These are phyloP conservation scores for Thalpophila matura DNA, from an alignment of 2,888 invertebrate genomes.

Conservation along the genomic window DNA sequence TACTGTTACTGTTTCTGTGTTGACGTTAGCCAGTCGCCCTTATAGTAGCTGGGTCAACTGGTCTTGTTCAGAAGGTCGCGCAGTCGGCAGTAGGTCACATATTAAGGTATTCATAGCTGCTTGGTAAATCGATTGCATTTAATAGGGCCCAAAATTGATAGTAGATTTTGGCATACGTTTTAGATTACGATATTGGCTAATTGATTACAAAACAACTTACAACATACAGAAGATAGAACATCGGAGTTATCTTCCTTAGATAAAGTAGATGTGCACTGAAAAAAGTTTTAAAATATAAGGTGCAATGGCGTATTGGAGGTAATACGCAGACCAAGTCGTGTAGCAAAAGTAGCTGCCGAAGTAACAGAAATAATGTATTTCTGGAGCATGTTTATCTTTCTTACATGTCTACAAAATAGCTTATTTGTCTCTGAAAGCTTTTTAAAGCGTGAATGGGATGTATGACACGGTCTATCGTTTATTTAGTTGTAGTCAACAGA, in stretches of 20 bases:
- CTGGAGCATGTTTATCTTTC: conserved; percentile 3
- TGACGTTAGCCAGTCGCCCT: neutral
- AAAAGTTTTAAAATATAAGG: no score
- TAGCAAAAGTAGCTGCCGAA: neutral
- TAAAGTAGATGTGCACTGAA: no score
- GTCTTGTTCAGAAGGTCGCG: conserved; percentile 8
- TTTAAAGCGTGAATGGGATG: neutral
- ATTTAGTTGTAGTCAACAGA: neutral
- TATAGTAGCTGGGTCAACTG: neutral
- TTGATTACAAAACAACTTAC: no score
- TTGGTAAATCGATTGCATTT: neutral
- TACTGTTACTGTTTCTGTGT: neutral
- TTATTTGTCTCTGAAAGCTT: conserved; percentile 1
- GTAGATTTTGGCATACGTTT: no score
- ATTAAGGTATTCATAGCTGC: neutral
- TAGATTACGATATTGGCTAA: no score
- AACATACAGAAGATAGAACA: no score
- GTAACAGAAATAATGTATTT: neutral
- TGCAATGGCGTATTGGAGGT: no score
- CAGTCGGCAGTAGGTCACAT: conserved; percentile 8
- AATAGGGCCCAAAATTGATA: no score
- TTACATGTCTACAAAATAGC: neutral
- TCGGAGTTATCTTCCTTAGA: no score
- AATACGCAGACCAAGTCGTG: no score
- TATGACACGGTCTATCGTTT: neutral